Percentiles rank a stretch among this genome's conserved stretches.
phyloP scores from a whole-genome alignment of 1,140 invertebrate species.

The Portunus trituberculatus region DNA sequence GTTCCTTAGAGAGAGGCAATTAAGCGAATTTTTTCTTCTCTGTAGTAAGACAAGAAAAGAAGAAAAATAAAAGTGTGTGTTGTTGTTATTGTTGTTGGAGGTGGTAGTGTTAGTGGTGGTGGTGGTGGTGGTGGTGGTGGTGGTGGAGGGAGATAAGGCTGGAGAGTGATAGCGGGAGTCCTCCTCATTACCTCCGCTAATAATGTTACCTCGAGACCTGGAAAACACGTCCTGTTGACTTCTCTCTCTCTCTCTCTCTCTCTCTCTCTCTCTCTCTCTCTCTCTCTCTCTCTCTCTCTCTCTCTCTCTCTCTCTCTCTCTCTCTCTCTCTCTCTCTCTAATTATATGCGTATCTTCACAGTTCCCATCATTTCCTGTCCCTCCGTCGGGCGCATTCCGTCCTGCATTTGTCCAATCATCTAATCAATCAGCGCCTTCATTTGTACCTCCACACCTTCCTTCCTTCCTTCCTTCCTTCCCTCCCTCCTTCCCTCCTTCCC shows the following conservation, averaged over 20 bases:
- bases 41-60: too few relatives aligned
- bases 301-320: constrained; percentile 48
- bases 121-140: not conserved
- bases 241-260: constrained; percentile 38
- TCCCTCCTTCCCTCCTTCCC: not conserved
- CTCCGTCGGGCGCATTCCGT: not conserved
- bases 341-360: not conserved
- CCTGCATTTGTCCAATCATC: not conserved
- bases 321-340: constrained; percentile 53
- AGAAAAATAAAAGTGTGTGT: too few relatives aligned
- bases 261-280: not conserved
- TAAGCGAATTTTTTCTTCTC: too few relatives aligned
- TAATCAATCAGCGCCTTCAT: not conserved
- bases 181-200: not conserved
- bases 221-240: not conserved
- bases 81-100: too few relatives aligned
- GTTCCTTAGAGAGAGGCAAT: too few relatives aligned
- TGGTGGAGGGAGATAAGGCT: not conserved
- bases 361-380: not conserved
- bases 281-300: constrained; percentile 12
- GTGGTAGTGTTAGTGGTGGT: not conserved
- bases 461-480: not conserved
- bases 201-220: not conserved
- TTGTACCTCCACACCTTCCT: not conserved
- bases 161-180: not conserved